Evolutionary conservation across 2,888 invertebrate genomes (phyloP), one percentile per base, ranked within the genome.

Genomic region (Toxonevra muliebris): DNA sequence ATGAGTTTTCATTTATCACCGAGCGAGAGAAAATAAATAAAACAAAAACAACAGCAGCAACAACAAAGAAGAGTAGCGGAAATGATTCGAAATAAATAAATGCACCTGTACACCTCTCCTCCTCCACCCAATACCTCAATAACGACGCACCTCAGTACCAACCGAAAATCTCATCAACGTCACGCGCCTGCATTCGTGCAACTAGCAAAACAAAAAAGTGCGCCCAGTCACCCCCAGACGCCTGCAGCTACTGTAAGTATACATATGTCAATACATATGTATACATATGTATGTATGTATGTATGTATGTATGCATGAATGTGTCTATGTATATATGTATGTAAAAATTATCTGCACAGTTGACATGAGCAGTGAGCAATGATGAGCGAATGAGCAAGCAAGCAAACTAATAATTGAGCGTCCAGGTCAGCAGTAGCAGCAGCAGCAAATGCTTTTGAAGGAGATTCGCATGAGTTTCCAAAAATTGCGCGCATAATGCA

Each of bases 71-170:
- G 17, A 30, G 74, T 76, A 79, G 76, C 80, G 80, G 80, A 81
- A 79, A 81, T 81, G 76, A 82, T 79, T 77, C 77, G 77, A 77
- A 80, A 79, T 81, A 81, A 80, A 78, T 80, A 79, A 79, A 77
- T 79, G 77, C 80, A 81, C 80, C 82, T 81, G 74, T 69, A 57
- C 66, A 52, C 63, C 30, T 19, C 66, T 43, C 30, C n/a, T 13
- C 52, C 41, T 13, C 0, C 19, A 1, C 54, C 20, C 10, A 65
- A 52, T 40, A 30, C 59, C 40, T 15, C 40, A 13, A 41, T 13
- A 12, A 13, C 43, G 10, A 1, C 20, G 10, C 43, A 13, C 11
- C n/a, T 13, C 41, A 20, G 10, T 55, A 12, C 57, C n/a, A 43
- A 15, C 30, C 30, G 30, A 30, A 30, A 30, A 30, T 30, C 30